These are phyloP conservation scores for Ellobium chinense DNA, from an alignment of 2,888 invertebrate genomes.

Conservation along the genomic window DNA sequence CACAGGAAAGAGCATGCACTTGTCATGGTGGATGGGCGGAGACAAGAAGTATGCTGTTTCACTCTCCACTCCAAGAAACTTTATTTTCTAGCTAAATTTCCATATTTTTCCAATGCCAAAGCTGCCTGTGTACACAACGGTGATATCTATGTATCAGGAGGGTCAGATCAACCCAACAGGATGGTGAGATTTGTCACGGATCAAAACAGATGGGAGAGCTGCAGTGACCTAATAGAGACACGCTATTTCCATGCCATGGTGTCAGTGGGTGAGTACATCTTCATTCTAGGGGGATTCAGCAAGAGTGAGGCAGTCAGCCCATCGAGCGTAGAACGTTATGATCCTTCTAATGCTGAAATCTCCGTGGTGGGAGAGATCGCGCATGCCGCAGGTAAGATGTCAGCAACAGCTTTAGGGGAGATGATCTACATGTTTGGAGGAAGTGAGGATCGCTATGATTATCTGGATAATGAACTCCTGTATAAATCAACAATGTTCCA, in stretches of 20 bases:
- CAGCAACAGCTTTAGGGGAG: conserved; percentile 48
- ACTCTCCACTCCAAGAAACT: conserved; percentile 53
- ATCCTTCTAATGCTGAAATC: conserved; percentile 39
- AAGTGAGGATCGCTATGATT: conserved; percentile 48
- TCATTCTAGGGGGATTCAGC: conserved; percentile 51
- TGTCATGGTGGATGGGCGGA: conserved; percentile 54
- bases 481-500: conserved; percentile 49
- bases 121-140: conserved; percentile 53
- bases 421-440: conserved; percentile 55
- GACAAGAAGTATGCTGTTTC: conserved; percentile 55
- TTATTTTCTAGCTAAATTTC: conserved; percentile 54
- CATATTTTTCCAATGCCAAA: conserved; percentile 55
- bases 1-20: conserved; percentile 52
- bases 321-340: conserved; percentile 49
- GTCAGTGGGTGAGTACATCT: conserved; percentile 46
- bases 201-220: conserved; percentile 53
- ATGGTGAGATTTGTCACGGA: conserved; percentile 51
- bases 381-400: conserved; percentile 47
- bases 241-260: conserved; percentile 53
- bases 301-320: conserved; percentile 41
- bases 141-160: conserved; percentile 56
- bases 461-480: conserved; percentile 39
- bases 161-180: conserved; percentile 48
- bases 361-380: conserved; percentile 49
- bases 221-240: conserved; percentile 46